phyloP scores from a whole-genome alignment of 2,113 vertebrate genomes.

The Sus scrofa region DNA sequence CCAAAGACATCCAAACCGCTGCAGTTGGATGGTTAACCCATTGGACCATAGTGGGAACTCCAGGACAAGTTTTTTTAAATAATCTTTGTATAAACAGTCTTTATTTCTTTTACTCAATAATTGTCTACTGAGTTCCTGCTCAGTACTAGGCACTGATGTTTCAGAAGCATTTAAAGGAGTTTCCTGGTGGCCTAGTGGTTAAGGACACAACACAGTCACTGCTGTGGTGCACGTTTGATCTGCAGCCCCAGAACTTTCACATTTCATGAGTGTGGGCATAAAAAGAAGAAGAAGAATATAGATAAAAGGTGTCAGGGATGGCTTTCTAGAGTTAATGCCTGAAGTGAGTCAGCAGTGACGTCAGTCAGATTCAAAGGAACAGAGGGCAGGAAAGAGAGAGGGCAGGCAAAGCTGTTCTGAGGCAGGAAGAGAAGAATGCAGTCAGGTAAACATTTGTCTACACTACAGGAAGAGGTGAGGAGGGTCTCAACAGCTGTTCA shows the following conservation, averaged over 20 bases:
- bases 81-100: neutral
- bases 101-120: neutral
- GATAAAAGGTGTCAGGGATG: neutral
- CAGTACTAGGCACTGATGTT: neutral
- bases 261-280: too few species aligned
- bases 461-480: too few species aligned
- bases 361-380: neutral
- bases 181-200: too few species aligned
- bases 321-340: neutral
- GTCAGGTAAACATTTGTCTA: accelerated
- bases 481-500: neutral
- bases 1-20: too few species aligned
- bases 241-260: too few species aligned
- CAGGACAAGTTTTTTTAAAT: neutral
- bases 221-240: too few species aligned
- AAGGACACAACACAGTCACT: too few species aligned
- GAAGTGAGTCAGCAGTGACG: neutral
- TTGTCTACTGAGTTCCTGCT: neutral
- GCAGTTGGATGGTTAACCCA: too few species aligned
- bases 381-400: neutral
- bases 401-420: neutral
- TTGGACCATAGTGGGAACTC: too few species aligned
- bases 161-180: too few species aligned
- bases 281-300: neutral
- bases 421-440: neutral